Evolutionary conservation across 1,140 invertebrate genomes (phyloP), one percentile per base, ranked within the genome.

Genomic region (Meloidogyne floridensis): DNA sequence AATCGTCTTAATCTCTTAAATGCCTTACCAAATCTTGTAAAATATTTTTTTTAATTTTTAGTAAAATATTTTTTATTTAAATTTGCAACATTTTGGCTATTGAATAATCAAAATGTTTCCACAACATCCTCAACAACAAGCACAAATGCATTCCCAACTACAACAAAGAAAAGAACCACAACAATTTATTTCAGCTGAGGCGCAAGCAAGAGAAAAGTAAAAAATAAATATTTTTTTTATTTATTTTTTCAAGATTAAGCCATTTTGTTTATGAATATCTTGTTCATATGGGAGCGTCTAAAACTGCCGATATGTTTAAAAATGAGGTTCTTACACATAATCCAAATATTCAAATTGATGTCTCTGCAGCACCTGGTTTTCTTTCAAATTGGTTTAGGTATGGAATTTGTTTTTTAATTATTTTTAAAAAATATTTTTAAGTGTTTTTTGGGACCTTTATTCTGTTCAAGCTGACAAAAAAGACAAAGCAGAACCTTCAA

Each of bases 231-330:
- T 18, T 3, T 11, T 43, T 13, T 8, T 20, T 51, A 59, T 43
- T 56, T 79, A 15, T 15, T 43, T 8, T 81, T 59, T 32, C 13
- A 56, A 84, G 82, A 69, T 79, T 99, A 92, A 96, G 96, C 84
- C 93, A 97, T 83, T 98, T 98, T 92, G 97, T 99, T 87, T 98
- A 99, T 91, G 97, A 99, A 93, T 99, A 98, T 93, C 93, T 99
- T 91, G 93, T 98, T 88, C 96, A 98, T 91, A 95, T 97, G 90
- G 96, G 96, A 90, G 97, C 97, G 87, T 95, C 96, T 92, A 98
- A 98, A 93, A 95, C 96, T 90, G 97, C 97, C 92, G 96, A 98
- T 93, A 97, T 95, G 88, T 98, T 98, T 92, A 89, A 87, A 76
- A 81, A 53, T 59, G 85, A 88, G 53, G 70, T 81, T 11, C 83